Percentiles rank a stretch among this genome's conserved stretches.
Evolutionary conservation across 2,113 vertebrate species (phyloP).

Genomic region (Danio rerio): GRCz12tu NC_133198.1:9063501-9064000

Average conservation of each 20-base stretch:
- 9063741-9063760: neutral
- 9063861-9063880: no score
- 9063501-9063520: slow-evolving; percentile 17
- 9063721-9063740: neutral
- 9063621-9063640: slow-evolving; percentile 48
- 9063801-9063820: neutral
- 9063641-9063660: slow-evolving; percentile 52
- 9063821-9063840: no score
- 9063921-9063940: no score
- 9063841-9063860: no score
- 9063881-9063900: no score
- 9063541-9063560: neutral
- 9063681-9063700: slow-evolving; percentile 44
- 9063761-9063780: neutral
- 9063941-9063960: no score
- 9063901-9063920: no score
- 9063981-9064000: no score
- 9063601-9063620: slow-evolving; percentile 40
- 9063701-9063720: slow-evolving; percentile 48
- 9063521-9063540: slow-evolving; percentile 14
- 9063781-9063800: neutral
- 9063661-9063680: slow-evolving; percentile 57
- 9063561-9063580: neutral
- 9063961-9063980: no score
- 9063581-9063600: slow-evolving; percentile 4